Conservation (phyloP, 1,140 invertebrate species). For the Camponotus floridanus region DNA sequence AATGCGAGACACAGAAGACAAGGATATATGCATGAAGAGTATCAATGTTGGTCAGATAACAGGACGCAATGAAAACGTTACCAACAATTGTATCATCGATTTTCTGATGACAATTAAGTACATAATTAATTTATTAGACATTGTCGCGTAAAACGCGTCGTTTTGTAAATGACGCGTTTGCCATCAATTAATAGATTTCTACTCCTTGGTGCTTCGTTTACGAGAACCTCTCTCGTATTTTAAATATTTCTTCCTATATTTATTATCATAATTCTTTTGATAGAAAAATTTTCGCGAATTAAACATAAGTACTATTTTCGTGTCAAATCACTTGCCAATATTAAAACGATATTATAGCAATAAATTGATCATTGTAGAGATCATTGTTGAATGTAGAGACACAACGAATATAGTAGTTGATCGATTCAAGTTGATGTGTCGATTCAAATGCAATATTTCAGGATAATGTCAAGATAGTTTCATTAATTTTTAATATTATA, state of each 20-base stretch:
- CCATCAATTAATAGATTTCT: conserved; percentile 16
- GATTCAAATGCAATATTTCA: not conserved
- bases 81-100: conserved; percentile 62
- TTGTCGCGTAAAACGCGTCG: conserved; percentile 4
- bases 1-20: conserved; percentile 3
- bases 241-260: conserved; percentile 43
- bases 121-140: conserved; percentile 57
- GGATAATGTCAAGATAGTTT: conserved; percentile 12
- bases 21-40: not conserved
- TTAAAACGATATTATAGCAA: conserved; percentile 1
- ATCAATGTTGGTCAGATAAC: conserved; percentile 36
- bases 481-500: not conserved
- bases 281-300: conserved; percentile 24
- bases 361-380: not conserved
- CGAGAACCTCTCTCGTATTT: conserved; percentile 27
- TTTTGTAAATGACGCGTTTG: conserved; percentile 35
- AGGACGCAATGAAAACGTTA: conserved; percentile 63
- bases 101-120: conserved; percentile 48
- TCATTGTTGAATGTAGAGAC: not conserved
- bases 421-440: not conserved
- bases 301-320: not conserved
- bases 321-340: not conserved
- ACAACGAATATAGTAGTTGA: not conserved
- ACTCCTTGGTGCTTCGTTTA: conserved; percentile 40
- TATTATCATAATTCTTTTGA: conserved; percentile 7